Base-by-base conservation (phyloP, 1,140 invertebrate genomes). In the Zaprionus inermis region DNA sequence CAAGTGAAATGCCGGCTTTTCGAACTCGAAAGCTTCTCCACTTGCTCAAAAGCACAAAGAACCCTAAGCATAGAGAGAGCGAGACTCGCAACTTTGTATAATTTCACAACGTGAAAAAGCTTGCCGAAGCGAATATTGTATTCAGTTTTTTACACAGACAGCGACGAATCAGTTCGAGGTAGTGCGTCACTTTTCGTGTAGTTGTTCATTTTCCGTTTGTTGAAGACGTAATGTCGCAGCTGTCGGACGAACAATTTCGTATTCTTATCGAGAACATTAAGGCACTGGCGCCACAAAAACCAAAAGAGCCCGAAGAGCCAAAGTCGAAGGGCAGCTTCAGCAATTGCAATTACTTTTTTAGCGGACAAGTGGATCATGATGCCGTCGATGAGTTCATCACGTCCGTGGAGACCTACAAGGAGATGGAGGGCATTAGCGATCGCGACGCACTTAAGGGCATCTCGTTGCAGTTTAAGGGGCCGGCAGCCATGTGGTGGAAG, bases 331-430 rank as follows among this genome's bases (percentile, higher is more conserved):
- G 90, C 1, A 91, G 81, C 60, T 92, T 92, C 20, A 91, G 79
- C 56, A 92, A 90, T 38, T 92, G 91, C 20, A 24, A n/a, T 2
- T 79, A 73, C 3, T 69, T 72, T 1, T 92, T 91, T 18, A 77
- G 80, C 22, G 91, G 91, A 5, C 90, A 92, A 76, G 73, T 91
- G 7, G 91, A 92, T 64, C 74, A 91, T 56, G 88, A 91, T 56
- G 90, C 88, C 11, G 91, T 92, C 28, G 91, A 92, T 20, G 90
- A 91, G 66, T 92, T 92, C 38, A 91, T 92, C 57, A 81, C 63
- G 3, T 79, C 81, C 3, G 77, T 92, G 51, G 79, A 80, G 36
- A 78, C 91, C 1, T 92, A 90, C 65, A 92, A 92, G 57, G 86
- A 92, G 49, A 54, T 92, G 10, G 91, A 92, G 60, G 69, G 79